These are phyloP conservation scores for Catharus minimus DNA, from an alignment of 2,113 vertebrate genomes.

Conservation along the genomic window DNA sequence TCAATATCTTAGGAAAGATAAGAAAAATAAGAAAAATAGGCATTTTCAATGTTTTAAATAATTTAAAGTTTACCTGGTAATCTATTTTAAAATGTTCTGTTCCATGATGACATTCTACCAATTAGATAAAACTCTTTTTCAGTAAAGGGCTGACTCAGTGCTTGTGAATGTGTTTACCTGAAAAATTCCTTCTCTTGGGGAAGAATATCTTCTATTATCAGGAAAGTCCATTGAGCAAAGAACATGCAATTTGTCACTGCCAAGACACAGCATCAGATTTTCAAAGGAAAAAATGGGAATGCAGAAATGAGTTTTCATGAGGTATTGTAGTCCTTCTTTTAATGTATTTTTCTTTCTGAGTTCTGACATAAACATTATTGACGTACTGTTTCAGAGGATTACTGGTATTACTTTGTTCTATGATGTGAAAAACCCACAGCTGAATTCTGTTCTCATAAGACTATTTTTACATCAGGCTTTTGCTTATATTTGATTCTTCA, in stretches of 20 bases:
- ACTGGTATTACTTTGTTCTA: background rate
- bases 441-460: background rate
- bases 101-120: slow-evolving; percentile 12
- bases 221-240: slow-evolving; percentile 22
- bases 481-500: background rate
- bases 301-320: slow-evolving; percentile 23
- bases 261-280: slow-evolving; percentile 61
- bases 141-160: slow-evolving; percentile 17
- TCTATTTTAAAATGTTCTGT: background rate
- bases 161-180: slow-evolving; percentile 38
- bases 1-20: background rate
- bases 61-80: slow-evolving; percentile 12
- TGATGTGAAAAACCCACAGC: background rate
- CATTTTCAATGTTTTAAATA: background rate
- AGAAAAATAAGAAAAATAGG: background rate
- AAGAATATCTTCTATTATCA: slow-evolving; percentile 55
- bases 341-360: slow-evolving; percentile 34
- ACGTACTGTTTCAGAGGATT: background rate
- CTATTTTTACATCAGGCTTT: background rate
- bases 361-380: slow-evolving; percentile 12
- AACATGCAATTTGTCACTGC: slow-evolving; percentile 59
- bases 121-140: slow-evolving; percentile 37
- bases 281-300: slow-evolving; percentile 39
- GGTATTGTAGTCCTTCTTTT: slow-evolving; percentile 15
- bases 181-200: slow-evolving; percentile 47